A percentile compares a stretch with the other conserved stretches of the same genome.
Conservation (phyloP, 2,113 vertebrate genomes). For the Hydropotes inermis region DNA sequence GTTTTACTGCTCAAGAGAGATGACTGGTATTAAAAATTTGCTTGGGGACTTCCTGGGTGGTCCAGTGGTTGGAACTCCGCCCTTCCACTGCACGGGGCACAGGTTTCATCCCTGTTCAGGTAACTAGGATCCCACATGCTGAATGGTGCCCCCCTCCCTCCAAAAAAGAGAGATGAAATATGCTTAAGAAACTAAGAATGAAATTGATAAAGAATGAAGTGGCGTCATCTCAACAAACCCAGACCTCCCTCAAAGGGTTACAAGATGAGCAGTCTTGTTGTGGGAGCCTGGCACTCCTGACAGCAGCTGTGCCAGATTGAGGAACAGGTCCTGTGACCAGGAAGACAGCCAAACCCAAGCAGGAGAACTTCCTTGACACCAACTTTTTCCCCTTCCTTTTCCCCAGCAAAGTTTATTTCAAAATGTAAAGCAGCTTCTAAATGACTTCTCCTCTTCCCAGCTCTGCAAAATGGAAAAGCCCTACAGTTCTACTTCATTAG, state of each 20-base stretch:
- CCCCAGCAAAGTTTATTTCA: background rate
- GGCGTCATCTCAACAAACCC: background rate
- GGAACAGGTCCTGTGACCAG: background rate
- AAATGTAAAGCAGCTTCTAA: background rate
- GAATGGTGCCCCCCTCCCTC: background rate
- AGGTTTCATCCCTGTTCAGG: background rate
- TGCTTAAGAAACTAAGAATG: background rate
- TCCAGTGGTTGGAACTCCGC: background rate
- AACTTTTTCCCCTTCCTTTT: background rate
- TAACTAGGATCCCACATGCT: background rate
- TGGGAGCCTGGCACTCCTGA: background rate
- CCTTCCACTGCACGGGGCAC: background rate
- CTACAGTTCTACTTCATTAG: background rate
- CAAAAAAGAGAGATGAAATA: background rate
- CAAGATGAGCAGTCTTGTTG: background rate
- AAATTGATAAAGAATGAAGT: background rate
- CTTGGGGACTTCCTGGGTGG: background rate
- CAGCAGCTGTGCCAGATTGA: background rate
- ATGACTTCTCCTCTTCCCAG: background rate
- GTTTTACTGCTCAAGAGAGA: background rate
- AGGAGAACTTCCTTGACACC: background rate
- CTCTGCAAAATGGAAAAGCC: background rate
- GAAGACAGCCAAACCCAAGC: background rate
- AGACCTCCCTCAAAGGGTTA: background rate
- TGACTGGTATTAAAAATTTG: background rate